Evolutionary conservation across 2,113 vertebrate genomes (phyloP).

Genomic region (Megalops atlanticus): DNA sequence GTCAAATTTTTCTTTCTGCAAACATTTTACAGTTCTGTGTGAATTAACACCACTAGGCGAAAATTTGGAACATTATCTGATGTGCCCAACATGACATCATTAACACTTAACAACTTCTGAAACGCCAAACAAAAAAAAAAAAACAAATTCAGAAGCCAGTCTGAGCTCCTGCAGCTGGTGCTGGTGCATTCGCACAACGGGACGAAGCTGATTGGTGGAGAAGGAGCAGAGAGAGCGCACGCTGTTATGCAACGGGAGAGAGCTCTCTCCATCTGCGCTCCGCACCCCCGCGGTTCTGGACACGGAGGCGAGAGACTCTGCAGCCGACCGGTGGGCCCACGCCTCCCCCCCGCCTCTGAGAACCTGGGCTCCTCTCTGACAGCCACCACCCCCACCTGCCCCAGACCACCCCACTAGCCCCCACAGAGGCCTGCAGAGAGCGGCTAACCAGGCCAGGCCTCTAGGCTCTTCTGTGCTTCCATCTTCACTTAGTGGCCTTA

Average conservation of each 20-base stretch:
- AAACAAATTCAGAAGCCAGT: background rate
- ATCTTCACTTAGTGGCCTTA: no score
- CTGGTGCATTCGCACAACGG: background rate
- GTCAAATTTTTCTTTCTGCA: background rate
- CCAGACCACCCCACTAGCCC: background rate
- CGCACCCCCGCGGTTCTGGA: background rate
- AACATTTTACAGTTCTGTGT: background rate
- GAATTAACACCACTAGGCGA: background rate
- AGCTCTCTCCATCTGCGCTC: constrained; percentile 5
- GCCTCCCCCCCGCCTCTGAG: background rate
- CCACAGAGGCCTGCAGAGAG: background rate
- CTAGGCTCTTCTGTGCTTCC: no score
- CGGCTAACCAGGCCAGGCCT: no score
- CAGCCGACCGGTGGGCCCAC: background rate
- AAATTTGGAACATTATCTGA: background rate
- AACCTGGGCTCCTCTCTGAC: background rate
- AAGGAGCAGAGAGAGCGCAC: background rate
- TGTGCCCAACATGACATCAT: background rate
- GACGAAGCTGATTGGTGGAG: background rate
- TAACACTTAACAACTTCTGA: background rate
- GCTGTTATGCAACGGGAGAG: constrained; percentile 6
- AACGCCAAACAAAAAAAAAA: background rate
- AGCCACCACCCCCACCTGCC: background rate
- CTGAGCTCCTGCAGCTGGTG: background rate
- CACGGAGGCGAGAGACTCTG: background rate